Evolutionary conservation across 2,113 vertebrate genomes (phyloP).

Genomic region (Psittacula cyanocephala): DNA sequence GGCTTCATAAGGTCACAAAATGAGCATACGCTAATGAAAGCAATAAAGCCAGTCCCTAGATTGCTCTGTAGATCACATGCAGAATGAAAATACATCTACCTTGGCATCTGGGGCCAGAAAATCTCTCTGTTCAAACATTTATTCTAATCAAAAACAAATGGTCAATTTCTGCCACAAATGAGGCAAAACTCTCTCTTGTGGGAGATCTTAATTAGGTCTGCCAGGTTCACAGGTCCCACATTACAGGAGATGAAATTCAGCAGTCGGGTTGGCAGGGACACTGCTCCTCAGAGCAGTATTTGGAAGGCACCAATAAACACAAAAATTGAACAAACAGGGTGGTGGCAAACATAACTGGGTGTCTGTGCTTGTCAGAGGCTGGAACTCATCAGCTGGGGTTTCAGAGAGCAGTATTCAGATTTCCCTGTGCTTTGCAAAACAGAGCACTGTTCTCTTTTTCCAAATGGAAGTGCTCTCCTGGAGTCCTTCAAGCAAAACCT

Average conservation of each 20-base stretch:
- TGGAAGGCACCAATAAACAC: slow-evolving; percentile 21
- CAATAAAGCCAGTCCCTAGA: background rate
- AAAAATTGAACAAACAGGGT: slow-evolving; percentile 35
- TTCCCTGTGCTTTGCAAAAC: background rate
- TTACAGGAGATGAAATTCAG: background rate
- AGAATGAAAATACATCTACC: background rate
- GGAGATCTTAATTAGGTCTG: background rate
- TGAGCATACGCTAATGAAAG: background rate
- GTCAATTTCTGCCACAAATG: background rate
- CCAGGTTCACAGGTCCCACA: background rate
- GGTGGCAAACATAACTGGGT: background rate
- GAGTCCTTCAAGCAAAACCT: background rate
- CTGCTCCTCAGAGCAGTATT: background rate
- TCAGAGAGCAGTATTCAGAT: background rate
- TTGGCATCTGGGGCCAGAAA: background rate
- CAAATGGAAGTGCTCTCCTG: background rate
- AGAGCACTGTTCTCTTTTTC: background rate
- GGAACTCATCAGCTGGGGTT: background rate
- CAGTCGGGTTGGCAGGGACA: background rate
- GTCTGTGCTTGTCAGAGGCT: background rate
- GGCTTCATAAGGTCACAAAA: slow-evolving; percentile 6
- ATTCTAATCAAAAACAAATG: background rate
- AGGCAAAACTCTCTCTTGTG: background rate
- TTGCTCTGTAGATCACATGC: background rate
- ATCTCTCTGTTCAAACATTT: background rate